phyloP scores from a whole-genome alignment of 2,113 vertebrate species.

The Dasyprocta punctata region DNA sequence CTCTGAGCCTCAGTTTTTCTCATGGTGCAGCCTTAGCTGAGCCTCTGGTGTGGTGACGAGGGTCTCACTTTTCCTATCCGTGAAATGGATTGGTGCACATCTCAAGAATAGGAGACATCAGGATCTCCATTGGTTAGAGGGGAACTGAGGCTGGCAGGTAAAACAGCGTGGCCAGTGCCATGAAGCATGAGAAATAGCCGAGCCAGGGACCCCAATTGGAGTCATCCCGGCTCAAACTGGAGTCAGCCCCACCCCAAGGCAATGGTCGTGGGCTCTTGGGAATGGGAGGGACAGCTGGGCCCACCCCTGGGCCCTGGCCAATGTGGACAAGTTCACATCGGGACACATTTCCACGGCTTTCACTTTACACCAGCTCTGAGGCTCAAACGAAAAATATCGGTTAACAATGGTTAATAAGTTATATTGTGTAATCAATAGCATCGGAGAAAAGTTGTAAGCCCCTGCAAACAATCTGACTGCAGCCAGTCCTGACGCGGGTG shows the following conservation, averaged over 20 bases:
- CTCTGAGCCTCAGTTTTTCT: background rate
- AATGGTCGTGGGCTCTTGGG: background rate
- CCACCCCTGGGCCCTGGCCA: background rate
- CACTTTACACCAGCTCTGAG: background rate
- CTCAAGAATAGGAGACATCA: background rate
- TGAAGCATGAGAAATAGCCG: background rate
- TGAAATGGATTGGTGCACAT: background rate
- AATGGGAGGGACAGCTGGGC: background rate
- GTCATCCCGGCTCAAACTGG: background rate
- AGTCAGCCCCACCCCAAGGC: too few relatives aligned
- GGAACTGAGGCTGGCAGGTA: background rate
- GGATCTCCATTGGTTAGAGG: background rate
- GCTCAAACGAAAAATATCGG: background rate
- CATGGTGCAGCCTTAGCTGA: background rate
- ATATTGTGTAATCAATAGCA: background rate
- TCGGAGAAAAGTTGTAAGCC: background rate
- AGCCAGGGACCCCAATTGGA: background rate
- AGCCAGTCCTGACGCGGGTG: background rate
- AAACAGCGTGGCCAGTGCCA: background rate
- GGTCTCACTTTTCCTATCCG: background rate
- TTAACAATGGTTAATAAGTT: background rate
- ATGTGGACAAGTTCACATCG: rapidly evolving
- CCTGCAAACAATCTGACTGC: background rate
- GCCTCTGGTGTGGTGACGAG: rapidly evolving
- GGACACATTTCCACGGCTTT: background rate